Conservation (phyloP, 2,888 invertebrate genomes). For the Lobophora halterata region DNA sequence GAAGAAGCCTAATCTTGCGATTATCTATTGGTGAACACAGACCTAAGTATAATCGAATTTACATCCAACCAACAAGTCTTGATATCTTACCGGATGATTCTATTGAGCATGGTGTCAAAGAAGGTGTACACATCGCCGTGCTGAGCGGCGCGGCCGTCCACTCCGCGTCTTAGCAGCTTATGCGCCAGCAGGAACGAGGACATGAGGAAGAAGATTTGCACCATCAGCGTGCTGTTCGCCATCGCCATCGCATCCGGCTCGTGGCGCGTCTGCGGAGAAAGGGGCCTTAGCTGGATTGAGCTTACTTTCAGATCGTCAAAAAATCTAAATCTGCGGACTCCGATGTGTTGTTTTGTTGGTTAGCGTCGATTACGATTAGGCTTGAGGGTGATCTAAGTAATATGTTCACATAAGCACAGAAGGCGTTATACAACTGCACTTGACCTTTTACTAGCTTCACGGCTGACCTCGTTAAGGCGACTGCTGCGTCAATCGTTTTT, state of each 20-base stretch:
- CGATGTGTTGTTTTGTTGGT: too few relatives aligned
- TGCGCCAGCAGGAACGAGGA: slow-evolving; percentile 69
- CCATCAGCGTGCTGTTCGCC: slow-evolving; percentile 71
- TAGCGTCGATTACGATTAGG: too few relatives aligned
- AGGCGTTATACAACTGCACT: slow-evolving; percentile 7
- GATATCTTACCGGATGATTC: slow-evolving; percentile 57
- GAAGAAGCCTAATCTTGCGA: too few relatives aligned
- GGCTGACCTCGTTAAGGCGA: neutral
- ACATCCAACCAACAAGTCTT: too few relatives aligned
- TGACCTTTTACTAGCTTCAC: neutral
- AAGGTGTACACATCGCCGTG: slow-evolving; percentile 50
- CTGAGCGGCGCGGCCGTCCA: slow-evolving; percentile 34
- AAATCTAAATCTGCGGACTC: too few relatives aligned
- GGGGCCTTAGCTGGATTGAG: too few relatives aligned
- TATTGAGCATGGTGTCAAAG: slow-evolving; percentile 59
- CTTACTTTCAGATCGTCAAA: too few relatives aligned
- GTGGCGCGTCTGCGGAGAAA: slow-evolving; percentile 47
- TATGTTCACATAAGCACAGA: too few relatives aligned
- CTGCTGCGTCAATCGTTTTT: too few relatives aligned
- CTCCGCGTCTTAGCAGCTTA: slow-evolving; percentile 60
- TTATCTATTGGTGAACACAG: too few relatives aligned
- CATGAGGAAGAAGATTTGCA: slow-evolving; percentile 74
- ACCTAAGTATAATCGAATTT: too few relatives aligned
- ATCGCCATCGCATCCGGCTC: slow-evolving; percentile 58
- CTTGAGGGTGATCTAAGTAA: too few relatives aligned